Base-by-base conservation (phyloP, 2,888 invertebrate genomes). In the Malthinus seriepunctatus region DNA sequence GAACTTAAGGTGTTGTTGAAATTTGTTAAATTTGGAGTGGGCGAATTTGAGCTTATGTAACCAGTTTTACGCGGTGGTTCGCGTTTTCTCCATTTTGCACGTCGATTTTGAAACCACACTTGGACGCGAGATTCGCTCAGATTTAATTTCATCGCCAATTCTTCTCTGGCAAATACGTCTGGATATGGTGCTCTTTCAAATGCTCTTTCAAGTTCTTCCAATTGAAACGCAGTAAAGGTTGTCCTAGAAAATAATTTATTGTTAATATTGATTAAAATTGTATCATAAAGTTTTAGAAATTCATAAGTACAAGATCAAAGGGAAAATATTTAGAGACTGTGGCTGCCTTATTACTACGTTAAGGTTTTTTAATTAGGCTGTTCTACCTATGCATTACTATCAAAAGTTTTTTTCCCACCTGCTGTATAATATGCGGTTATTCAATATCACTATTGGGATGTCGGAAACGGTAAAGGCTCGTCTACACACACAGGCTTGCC, bases 141-240 rank as follows among this genome's bases (percentile, higher is more conserved):
- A 71, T 90, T 91, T 52, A 97, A 83, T 76, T 95, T 93, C 39
- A 95, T 83, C 48, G 97, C 97, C 56, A 97, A 81, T 76, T 96
- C 96, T 77, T 97, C 96, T 56, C 97, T 83, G 1, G 96, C 96
- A 73, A 96, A 96, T 1, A 97, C 95, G 77, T 97, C 97, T 0
- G 97, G 97, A 74, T 97, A 97, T 0, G 97, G 97, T 0, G 96
- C 97, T 33, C 95, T 84, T 76, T 97, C 95, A 74, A 97, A 97
- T 0, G 96, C 96, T 44, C 94, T 83, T 76, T 97, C 97, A 71
- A 97, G 78, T 73, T 96, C 95, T 75, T 96, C 95, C 62, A 97
- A 80, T 76, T 97, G 97, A 74, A 93, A 95, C 0, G 95, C 94
- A 4, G 96, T 96, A 74, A 97, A 97, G 5, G 97, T 97, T 1